Conservation (phyloP, 2,888 invertebrate species). For the Tridacna crocea region DNA sequence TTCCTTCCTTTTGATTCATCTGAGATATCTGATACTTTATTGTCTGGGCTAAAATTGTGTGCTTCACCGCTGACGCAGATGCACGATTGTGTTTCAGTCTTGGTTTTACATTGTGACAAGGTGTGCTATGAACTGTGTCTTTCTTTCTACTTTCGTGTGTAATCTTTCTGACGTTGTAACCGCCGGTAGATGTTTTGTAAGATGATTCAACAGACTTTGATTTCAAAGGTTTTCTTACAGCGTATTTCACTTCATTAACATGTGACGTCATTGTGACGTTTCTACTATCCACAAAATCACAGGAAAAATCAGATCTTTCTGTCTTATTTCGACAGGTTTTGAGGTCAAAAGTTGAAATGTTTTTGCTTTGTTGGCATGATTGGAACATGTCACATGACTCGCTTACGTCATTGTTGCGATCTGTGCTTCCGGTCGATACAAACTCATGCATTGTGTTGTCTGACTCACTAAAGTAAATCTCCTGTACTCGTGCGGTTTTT, state of each 20-base stretch:
- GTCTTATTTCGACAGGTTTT: constrained; percentile 2
- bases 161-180: no score
- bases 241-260: constrained; percentile 53
- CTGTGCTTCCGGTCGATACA: constrained; percentile 35
- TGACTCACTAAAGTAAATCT: constrained; percentile 47
- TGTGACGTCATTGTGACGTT: constrained; percentile 16
- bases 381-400: neutral
- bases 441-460: constrained; percentile 53
- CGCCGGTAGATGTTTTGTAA: no score
- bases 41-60: constrained; percentile 46
- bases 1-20: constrained; percentile 49
- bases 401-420: neutral
- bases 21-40: constrained; percentile 40
- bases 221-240: constrained; percentile 51
- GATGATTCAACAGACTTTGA: constrained; percentile 9
- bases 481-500: constrained; percentile 24
- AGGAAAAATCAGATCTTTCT: neutral
- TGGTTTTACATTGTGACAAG: constrained; percentile 25
- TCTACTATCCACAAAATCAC: constrained; percentile 5
- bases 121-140: constrained; percentile 34
- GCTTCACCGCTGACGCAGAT: constrained; percentile 18
- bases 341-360: neutral
- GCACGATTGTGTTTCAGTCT: constrained; percentile 10
- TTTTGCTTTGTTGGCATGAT: neutral
- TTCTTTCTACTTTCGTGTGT: neutral